Percentiles rank a stretch among this genome's conserved stretches.
Evolutionary conservation across 2,797 vertebrate genomes (phyloP).

Genomic region (Novumbra hubbsi): DNA sequence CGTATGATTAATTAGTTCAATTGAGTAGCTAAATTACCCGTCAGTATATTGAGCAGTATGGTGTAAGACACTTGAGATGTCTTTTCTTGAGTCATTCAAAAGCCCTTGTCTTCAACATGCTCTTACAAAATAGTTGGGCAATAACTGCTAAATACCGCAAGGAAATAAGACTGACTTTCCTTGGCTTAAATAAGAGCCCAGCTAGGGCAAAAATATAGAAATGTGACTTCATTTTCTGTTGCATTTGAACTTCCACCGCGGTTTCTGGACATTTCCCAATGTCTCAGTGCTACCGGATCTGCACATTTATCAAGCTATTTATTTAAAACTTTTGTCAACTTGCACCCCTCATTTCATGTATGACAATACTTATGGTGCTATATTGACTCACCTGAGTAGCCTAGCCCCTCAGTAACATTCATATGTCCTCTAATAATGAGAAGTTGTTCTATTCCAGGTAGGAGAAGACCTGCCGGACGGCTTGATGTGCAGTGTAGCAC

Average conservation of each 20-base stretch:
- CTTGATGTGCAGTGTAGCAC: neutral
- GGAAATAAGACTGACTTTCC: constrained; percentile 16
- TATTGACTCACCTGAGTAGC: neutral
- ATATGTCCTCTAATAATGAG: neutral
- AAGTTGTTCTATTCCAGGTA: neutral
- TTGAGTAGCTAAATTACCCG: constrained; percentile 25
- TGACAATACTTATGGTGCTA: neutral
- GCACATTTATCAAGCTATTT: constrained; percentile 6
- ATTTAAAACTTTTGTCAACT: constrained; percentile 13
- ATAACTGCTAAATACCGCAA: constrained; percentile 14
- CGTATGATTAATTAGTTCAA: constrained; percentile 23
- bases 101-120: constrained; percentile 18
- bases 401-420: neutral
- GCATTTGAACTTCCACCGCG: constrained; percentile 10
- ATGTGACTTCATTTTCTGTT: constrained; percentile 5
- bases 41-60: constrained; percentile 14
- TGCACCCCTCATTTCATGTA: neutral
- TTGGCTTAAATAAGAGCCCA: constrained; percentile 16
- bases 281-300: constrained; percentile 8
- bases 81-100: constrained; percentile 43
- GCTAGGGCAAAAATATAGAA: constrained; percentile 16
- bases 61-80: constrained; percentile 20
- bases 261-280: constrained; percentile 12
- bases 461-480: neutral
- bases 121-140: constrained; percentile 20